Percentiles rank a stretch among this genome's conserved stretches.
These are phyloP conservation scores for Romanogobio albipinnatus DNA, from an alignment of 2,113 vertebrate species.

Conservation along the genomic window DNA sequence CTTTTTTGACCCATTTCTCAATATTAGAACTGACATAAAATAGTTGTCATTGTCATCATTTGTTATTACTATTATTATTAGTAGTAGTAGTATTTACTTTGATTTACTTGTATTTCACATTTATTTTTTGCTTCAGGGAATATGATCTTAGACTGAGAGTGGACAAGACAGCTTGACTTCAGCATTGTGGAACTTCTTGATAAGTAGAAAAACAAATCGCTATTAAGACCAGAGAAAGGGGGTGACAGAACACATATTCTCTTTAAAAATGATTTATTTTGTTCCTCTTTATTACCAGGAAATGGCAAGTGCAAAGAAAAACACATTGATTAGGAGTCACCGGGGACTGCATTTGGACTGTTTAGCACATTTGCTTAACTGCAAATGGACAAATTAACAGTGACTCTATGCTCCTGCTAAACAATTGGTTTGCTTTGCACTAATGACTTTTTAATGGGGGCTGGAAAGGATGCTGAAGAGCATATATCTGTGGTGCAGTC, in stretches of 20 bases:
- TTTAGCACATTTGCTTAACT: slow-evolving; percentile 42
- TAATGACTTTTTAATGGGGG: slow-evolving; percentile 40
- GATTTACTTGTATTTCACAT: too few species aligned
- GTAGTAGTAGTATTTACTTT: too few species aligned
- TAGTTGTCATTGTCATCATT: neutral
- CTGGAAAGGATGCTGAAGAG: slow-evolving; percentile 27
- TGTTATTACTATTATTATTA: neutral
- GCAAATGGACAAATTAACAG: slow-evolving; percentile 26
- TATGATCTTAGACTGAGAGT: neutral
- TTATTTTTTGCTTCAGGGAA: neutral
- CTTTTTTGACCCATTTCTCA: neutral
- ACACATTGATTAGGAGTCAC: slow-evolving; percentile 60
- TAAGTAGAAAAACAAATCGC: neutral
- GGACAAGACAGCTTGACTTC: neutral
- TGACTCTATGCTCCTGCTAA: neutral
- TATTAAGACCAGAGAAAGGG: neutral
- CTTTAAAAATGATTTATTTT: neutral
- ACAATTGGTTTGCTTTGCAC: neutral
- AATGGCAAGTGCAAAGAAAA: slow-evolving; percentile 57
- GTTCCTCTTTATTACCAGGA: slow-evolving; percentile 15
- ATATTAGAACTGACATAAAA: neutral
- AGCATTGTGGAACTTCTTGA: neutral
- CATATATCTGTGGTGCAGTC: neutral
- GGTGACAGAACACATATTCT: neutral
- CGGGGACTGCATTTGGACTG: slow-evolving; percentile 25